A percentile compares a stretch with the other conserved stretches of the same genome.
Conservation (phyloP, 2,797 vertebrate species). For the Semaprochilodus insignis region DNA sequence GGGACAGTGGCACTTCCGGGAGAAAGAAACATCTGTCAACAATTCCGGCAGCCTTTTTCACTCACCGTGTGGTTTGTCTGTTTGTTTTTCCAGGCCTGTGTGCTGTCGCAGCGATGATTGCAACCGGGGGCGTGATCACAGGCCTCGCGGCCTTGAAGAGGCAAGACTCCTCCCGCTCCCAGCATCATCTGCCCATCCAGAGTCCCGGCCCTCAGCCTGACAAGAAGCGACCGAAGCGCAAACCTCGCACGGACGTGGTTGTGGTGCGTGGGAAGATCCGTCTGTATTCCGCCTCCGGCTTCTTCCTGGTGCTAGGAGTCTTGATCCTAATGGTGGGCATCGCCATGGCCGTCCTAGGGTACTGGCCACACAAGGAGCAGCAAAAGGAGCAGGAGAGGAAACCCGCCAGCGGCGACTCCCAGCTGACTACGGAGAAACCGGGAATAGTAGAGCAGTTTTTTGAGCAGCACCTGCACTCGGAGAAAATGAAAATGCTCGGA, state of each 20-base stretch:
- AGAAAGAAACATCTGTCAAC: conserved; percentile 1
- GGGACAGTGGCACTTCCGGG: not conserved
- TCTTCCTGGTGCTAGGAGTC: conserved; percentile 93
- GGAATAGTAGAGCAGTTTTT: conserved; percentile 87
- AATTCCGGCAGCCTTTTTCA: conserved; percentile 6
- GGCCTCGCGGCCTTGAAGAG: conserved; percentile 97
- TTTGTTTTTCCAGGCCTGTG: conserved; percentile 42
- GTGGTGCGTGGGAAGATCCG: conserved; percentile 94
- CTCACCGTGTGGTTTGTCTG: not conserved
- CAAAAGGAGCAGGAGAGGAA: conserved; percentile 67
- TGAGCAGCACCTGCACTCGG: conserved; percentile 91
- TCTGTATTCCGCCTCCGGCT: conserved; percentile 94
- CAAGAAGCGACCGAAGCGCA: conserved; percentile 83
- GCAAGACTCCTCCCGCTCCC: conserved; percentile 94
- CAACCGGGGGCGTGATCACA: conserved; percentile 95
- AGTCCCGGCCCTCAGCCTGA: conserved; percentile 72
- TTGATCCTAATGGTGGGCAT: conserved; percentile 90
- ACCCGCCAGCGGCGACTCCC: conserved; percentile 74
- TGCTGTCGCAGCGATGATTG: conserved; percentile 86
- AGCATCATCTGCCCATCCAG: conserved; percentile 82
- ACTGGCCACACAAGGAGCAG: conserved; percentile 91
- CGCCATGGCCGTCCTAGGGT: conserved; percentile 95
- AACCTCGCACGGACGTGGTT: conserved; percentile 90
- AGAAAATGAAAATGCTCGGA: conserved; percentile 98
- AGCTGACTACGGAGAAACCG: conserved; percentile 67